Evolutionary conservation across 2,113 vertebrate genomes (phyloP).

Genomic region (Callorhinus ursinus): DNA sequence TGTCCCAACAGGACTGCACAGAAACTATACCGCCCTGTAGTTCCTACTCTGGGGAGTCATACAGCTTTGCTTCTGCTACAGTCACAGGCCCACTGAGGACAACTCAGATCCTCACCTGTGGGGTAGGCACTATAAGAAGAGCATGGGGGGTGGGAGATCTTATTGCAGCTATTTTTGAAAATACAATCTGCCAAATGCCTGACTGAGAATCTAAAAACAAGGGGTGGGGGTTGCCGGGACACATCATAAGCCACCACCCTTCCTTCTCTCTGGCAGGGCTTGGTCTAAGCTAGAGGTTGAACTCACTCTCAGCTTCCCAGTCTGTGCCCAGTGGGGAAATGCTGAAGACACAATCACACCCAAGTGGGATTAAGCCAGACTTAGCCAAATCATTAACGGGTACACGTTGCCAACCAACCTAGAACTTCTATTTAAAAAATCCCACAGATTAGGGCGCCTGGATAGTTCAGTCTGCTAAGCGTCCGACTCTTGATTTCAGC

Average conservation of each 20-base stretch:
- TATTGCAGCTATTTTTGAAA: not conserved
- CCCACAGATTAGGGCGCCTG: not conserved
- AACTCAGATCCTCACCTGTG: accelerated
- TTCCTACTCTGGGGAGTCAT: not conserved
- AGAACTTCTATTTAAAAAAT: not conserved
- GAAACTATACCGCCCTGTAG: not conserved
- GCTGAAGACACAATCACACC: not conserved
- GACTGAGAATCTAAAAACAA: not conserved
- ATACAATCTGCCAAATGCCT: not conserved
- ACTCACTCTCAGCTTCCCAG: not conserved
- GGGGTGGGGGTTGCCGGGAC: not conserved
- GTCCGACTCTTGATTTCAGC: not conserved
- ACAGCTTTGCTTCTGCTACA: accelerated
- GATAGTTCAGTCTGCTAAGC: not conserved
- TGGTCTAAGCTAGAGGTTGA: not conserved
- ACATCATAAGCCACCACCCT: accelerated
- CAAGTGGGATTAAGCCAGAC: not conserved
- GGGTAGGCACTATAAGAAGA: accelerated
- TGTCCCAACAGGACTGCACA: not conserved
- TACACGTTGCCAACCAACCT: not conserved
- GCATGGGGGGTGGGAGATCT: not conserved
- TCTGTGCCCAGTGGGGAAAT: not conserved
- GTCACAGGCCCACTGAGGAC: not conserved
- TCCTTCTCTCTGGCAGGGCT: not conserved
- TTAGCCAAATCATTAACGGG: too few relatives aligned